Percentiles rank a stretch among this genome's conserved stretches.
Evolutionary conservation across 1,140 invertebrate genomes (phyloP).

Genomic region (Brachionus rotundiformis): DNA sequence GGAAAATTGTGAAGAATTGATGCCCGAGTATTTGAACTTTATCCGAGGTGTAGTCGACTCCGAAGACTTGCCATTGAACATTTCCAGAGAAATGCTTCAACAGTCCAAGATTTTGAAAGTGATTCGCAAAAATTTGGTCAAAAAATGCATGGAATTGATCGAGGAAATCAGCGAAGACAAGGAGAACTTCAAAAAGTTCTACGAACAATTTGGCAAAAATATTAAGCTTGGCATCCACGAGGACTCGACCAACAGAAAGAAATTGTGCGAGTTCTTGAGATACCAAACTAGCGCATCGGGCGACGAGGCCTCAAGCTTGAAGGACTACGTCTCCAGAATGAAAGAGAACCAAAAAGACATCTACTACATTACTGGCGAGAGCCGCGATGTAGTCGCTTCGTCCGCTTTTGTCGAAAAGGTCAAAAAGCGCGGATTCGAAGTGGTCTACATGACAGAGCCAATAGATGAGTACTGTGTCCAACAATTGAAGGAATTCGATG

Average conservation of each 20-base stretch:
- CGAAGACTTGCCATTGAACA: slow-evolving; percentile 94
- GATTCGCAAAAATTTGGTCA: slow-evolving; percentile 97
- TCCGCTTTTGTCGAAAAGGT: slow-evolving; percentile 96
- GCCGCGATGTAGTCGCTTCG: slow-evolving; percentile 86
- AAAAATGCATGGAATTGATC: slow-evolving; percentile 94
- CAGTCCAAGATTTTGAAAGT: slow-evolving; percentile 98
- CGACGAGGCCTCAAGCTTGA: slow-evolving; percentile 85
- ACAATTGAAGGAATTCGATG: slow-evolving; percentile 95
- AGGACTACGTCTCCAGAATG: slow-evolving; percentile 95
- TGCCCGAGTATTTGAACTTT: slow-evolving; percentile 96
- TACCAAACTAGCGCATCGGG: slow-evolving; percentile 91
- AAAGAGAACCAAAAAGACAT: slow-evolving; percentile 97
- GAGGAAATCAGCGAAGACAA: slow-evolving; percentile 93
- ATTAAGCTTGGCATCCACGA: slow-evolving; percentile 96
- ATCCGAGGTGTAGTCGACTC: slow-evolving; percentile 95
- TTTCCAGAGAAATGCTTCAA: slow-evolving; percentile 97
- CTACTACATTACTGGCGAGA: slow-evolving; percentile 97
- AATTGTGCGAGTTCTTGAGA: slow-evolving; percentile 84
- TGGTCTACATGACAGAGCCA: slow-evolving; percentile 98
- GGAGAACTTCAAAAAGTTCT: slow-evolving; percentile 97
- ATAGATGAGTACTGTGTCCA: slow-evolving; percentile 99
- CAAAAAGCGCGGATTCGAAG: slow-evolving; percentile 93
- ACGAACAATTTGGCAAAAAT: slow-evolving; percentile 97
- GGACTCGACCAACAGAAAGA: slow-evolving; percentile 88
- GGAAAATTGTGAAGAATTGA: slow-evolving; percentile 98